phyloP scores from a whole-genome alignment of 2,113 vertebrate species.

The Circaetus gallicus region DNA sequence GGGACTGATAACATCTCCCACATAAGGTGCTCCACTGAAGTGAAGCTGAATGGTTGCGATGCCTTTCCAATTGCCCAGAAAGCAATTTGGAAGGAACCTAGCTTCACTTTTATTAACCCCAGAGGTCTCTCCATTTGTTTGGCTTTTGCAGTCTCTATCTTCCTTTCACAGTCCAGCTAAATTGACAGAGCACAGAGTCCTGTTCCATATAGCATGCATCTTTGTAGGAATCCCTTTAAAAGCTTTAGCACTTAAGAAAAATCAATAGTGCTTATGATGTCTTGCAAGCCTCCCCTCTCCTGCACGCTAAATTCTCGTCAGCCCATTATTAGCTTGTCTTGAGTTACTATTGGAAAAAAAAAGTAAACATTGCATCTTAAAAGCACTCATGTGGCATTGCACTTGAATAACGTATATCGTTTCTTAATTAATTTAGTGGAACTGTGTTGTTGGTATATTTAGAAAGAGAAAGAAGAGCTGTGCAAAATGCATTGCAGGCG shows the following conservation, averaged over 20 bases:
- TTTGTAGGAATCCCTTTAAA: constrained; percentile 67
- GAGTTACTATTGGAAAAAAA: constrained; percentile 21
- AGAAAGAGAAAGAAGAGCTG: not conserved
- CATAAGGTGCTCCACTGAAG: not conserved
- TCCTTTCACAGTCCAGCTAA: constrained; percentile 52
- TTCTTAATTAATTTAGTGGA: constrained; percentile 41
- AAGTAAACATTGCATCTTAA: constrained; percentile 42
- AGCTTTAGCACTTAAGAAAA: constrained; percentile 73
- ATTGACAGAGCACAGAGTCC: constrained; percentile 38
- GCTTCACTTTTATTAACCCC: constrained; percentile 64
- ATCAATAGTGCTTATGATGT: constrained; percentile 68
- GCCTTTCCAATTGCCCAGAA: constrained; percentile 48
- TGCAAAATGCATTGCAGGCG: not conserved
- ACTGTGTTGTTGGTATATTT: not conserved
- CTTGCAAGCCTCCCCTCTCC: constrained; percentile 44
- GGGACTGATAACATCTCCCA: not conserved
- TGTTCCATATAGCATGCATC: not conserved
- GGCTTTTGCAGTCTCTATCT: constrained; percentile 35
- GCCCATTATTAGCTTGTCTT: constrained; percentile 33
- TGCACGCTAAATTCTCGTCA: constrained; percentile 58
- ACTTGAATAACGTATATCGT: not conserved
- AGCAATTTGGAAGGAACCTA: constrained; percentile 43
- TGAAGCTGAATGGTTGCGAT: constrained; percentile 15
- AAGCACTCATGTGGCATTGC: not conserved
- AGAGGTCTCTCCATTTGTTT: constrained; percentile 56